Evolutionary conservation across 2,113 vertebrate species (phyloP), one percentile per base, ranked within the genome.

Genomic region (Saccopteryx leptura): DNA sequence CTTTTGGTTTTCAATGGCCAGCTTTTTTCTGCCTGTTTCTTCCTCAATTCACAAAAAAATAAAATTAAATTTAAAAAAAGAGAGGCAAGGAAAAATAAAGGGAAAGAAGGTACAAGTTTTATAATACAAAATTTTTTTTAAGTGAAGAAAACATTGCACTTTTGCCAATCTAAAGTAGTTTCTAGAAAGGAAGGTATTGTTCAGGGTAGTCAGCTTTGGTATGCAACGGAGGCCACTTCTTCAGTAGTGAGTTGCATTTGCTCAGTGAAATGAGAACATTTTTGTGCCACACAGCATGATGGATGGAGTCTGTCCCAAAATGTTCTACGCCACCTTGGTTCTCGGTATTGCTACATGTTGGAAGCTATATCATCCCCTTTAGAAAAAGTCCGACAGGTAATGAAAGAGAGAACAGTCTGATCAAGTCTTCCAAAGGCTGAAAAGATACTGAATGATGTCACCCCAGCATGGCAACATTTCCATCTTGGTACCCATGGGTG

Each of bases 91-190:
- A 98, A 98, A 98, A 96, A 88, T 86, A 94, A 71, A 88, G 76
- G 97, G 78, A 93, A 98, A 93, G 97, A 98, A 98, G 98, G 97
- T 98, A 98, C 98, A 98, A 97, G 95, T 96, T 97, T 98, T 93
- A 98, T 96, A 97, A 98, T 97, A 98, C 93, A 98, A 98, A 98
- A 98, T 97, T 97, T 82, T 98, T 71, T 98, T 97, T n/a, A n/a
- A 94, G 96, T 98, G 94, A 98, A 98, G 99, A 98, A 99, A 99
- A 98, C 98, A 99, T 99, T 99, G 99, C 99, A 99, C 99, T 98
- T 99, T 99, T 99, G 98, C 99, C 99, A 99, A 98, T 99, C 97
- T 98, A 98, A 99, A 98, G 98, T 98, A 96, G 96, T 98, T 98
- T 98, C 98, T 98, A 98, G 96, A 98, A 98, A 98, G 98, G 98